These are phyloP conservation scores for Ophraella communa DNA, from an alignment of 2,888 invertebrate species.

Conservation along the genomic window DNA sequence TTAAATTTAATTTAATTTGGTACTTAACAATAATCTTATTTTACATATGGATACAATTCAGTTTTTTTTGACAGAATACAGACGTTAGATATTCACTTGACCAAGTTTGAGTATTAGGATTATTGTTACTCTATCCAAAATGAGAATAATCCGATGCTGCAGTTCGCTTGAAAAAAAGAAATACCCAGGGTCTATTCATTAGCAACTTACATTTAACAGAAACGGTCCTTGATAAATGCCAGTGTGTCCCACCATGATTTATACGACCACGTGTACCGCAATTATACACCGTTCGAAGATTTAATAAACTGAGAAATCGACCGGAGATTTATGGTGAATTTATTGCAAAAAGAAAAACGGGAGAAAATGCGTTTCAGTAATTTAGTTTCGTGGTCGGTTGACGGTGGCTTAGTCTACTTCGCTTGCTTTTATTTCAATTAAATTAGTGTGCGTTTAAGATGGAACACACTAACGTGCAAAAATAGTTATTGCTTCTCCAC, in stretches of 20 bases:
- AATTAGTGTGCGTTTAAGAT: too few species aligned
- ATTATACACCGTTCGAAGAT: conserved; percentile 58
- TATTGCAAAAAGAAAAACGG: conserved; percentile 26
- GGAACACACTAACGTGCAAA: too few species aligned
- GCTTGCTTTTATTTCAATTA: background rate
- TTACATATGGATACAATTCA: too few species aligned
- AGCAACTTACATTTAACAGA: conserved; percentile 49
- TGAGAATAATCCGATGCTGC: conserved; percentile 3
- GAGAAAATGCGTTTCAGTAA: conserved; percentile 42
- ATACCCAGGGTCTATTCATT: conserved; percentile 41
- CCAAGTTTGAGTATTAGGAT: too few species aligned
- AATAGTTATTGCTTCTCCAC: too few species aligned
- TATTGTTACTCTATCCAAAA: too few species aligned
- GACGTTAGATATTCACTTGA: too few species aligned
- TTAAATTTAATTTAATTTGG: too few species aligned
- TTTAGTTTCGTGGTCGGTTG: conserved; percentile 10
- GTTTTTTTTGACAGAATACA: too few species aligned
- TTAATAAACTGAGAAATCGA: conserved; percentile 60
- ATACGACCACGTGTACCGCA: conserved; percentile 56
- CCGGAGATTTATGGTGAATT: conserved; percentile 52
- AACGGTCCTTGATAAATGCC: conserved; percentile 51
- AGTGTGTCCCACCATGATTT: conserved; percentile 54
- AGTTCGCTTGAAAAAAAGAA: background rate
- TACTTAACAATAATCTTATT: too few species aligned
- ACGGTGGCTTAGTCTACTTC: background rate